phyloP scores from a whole-genome alignment of 23 tunicate genomes.

The Trididemnum nubilum region DNA sequence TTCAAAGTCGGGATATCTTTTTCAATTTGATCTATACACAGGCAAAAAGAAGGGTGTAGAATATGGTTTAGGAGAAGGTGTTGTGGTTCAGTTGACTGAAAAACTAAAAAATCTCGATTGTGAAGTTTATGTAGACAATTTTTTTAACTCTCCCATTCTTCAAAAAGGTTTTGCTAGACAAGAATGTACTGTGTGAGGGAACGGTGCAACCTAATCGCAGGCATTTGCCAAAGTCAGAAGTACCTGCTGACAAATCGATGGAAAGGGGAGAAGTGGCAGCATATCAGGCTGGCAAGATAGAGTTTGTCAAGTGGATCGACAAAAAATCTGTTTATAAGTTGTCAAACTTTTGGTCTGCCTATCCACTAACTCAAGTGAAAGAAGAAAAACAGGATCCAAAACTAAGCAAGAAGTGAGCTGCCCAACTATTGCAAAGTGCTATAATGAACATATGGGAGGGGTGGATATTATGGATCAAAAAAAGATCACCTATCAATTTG shows the following conservation, averaged over 20 bases:
- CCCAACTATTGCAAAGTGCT: background rate
- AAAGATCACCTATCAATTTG: background rate
- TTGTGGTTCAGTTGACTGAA: background rate
- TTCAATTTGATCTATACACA: constrained; percentile 12
- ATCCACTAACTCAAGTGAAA: background rate
- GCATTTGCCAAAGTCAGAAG: background rate
- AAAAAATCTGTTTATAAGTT: background rate
- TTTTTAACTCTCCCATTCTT: background rate
- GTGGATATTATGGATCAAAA: background rate
- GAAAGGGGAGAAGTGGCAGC: background rate
- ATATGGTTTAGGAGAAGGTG: constrained; percentile 1
- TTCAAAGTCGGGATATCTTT: background rate
- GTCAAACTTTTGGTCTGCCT: background rate
- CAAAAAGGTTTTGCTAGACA: background rate
- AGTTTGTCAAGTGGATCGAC: background rate
- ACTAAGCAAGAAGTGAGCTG: background rate
- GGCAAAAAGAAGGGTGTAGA: background rate
- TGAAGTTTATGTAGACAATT: background rate
- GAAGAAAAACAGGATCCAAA: background rate
- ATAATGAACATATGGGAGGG: background rate
- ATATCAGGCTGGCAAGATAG: background rate
- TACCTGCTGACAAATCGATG: background rate
- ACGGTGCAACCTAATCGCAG: background rate
- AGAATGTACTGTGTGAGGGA: background rate
- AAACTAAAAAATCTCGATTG: background rate